A percentile compares a stretch with the other conserved stretches of the same genome.
phyloP scores from a whole-genome alignment of 2,888 invertebrate species.

The Mythimna ferrago region DNA sequence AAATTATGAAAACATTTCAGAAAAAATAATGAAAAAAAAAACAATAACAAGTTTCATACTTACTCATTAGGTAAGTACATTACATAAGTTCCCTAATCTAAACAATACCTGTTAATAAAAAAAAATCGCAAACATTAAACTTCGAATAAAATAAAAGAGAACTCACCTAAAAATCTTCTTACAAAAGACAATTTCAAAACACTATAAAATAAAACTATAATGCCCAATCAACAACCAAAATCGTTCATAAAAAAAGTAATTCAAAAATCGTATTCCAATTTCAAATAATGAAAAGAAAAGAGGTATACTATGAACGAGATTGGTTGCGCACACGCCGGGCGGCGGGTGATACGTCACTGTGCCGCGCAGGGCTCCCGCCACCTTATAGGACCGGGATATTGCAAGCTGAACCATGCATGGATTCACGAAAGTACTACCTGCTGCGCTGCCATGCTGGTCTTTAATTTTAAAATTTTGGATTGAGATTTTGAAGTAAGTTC shows the following conservation, averaged over 20 bases:
- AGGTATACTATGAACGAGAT: constrained; percentile 46
- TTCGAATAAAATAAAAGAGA: not conserved
- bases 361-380: constrained; percentile 50
- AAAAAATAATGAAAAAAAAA: not conserved
- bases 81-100: not conserved
- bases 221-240: constrained; percentile 42
- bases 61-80: not conserved
- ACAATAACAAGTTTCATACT: not conserved
- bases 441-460: not conserved
- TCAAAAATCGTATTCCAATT: constrained; percentile 4
- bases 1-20: too few species aligned
- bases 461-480: not conserved
- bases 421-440: constrained; percentile 30
- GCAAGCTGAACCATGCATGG: constrained; percentile 53
- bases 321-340: constrained; percentile 61
- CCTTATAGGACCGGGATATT: constrained; percentile 55
- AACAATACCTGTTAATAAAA: not conserved
- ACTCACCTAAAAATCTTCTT: constrained; percentile 34
- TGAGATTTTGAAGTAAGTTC: not conserved
- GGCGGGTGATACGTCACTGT: constrained; percentile 66
- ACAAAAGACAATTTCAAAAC: constrained; percentile 20
- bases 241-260: constrained; percentile 29
- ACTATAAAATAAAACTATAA: constrained; percentile 43
- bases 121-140: not conserved
- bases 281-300: constrained; percentile 36